These are phyloP conservation scores for Drosophila teissieri DNA, from an alignment of 1,140 invertebrate genomes.

Conservation along the genomic window DNA sequence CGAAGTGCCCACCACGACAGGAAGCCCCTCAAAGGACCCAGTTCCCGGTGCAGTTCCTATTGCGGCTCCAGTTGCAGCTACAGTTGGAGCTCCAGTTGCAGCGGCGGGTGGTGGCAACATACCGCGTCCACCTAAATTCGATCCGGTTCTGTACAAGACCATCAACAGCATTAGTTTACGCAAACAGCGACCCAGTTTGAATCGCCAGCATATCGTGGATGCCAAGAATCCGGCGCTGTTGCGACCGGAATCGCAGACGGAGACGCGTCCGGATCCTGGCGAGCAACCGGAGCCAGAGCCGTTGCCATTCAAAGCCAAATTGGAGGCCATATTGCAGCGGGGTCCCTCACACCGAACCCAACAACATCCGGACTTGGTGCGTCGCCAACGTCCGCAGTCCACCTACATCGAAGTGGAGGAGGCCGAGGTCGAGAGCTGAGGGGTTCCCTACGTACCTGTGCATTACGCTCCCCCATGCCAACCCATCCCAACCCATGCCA, in stretches of 20 bases:
- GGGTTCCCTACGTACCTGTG: constrained; percentile 9
- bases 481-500: neutral
- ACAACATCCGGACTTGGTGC: constrained; percentile 56
- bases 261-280: constrained; percentile 24
- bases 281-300: constrained; percentile 33
- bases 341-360: constrained; percentile 80
- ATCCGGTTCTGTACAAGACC: constrained; percentile 82
- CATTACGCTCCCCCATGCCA: neutral
- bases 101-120: constrained; percentile 28
- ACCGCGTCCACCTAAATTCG: constrained; percentile 81
- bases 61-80: neutral
- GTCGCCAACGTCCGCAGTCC: constrained; percentile 67
- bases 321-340: constrained; percentile 79
- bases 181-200: constrained; percentile 79
- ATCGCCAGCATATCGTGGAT: constrained; percentile 55
- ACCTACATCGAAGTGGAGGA: constrained; percentile 45
- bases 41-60: neutral
- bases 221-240: constrained; percentile 54
- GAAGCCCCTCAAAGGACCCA: constrained; percentile 8
- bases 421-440: constrained; percentile 41
- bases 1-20: neutral
- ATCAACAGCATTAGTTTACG: constrained; percentile 75
- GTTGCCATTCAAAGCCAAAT: constrained; percentile 79
- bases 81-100: constrained; percentile 3
- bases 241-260: constrained; percentile 24